These are phyloP conservation scores for Quadriops clusia DNA, from an alignment of 2,888 invertebrate species.

Conservation along the genomic window DNA sequence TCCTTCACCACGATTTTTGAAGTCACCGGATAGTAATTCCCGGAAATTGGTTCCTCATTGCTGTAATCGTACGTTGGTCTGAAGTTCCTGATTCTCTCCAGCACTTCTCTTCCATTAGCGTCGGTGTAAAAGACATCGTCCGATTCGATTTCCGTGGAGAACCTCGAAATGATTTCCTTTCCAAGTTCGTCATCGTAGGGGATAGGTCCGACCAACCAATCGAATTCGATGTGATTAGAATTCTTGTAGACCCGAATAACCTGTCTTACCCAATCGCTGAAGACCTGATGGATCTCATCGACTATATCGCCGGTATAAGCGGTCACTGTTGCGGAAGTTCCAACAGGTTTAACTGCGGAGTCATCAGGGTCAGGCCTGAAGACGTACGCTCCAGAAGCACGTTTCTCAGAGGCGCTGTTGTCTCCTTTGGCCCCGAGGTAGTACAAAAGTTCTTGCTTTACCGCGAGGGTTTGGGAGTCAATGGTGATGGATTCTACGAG, in stretches of 20 bases:
- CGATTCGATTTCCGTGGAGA: constrained; percentile 48
- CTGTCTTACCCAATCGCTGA: constrained; percentile 59
- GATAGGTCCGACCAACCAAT: constrained; percentile 62
- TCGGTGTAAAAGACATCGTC: constrained; percentile 74
- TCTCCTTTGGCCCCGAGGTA: constrained; percentile 58
- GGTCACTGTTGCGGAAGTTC: constrained; percentile 9
- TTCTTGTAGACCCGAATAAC: constrained; percentile 54
- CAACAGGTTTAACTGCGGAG: constrained; percentile 11
- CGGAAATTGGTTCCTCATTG: constrained; percentile 58
- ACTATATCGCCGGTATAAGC: constrained; percentile 34
- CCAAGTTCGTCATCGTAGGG: constrained; percentile 39
- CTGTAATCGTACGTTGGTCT: constrained; percentile 60
- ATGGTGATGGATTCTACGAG: constrained; percentile 40
- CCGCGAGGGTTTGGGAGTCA: constrained; percentile 30
- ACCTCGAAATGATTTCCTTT: constrained; percentile 69
- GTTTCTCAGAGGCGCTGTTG: constrained; percentile 43
- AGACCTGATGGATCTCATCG: constrained; percentile 55
- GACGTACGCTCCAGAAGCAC: constrained; percentile 88
- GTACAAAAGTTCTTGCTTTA: constrained; percentile 56
- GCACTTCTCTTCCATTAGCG: constrained; percentile 78
- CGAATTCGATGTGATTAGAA: constrained; percentile 49
- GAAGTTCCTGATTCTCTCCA: constrained; percentile 53
- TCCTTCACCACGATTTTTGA: constrained; percentile 63
- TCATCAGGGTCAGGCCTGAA: constrained; percentile 48
- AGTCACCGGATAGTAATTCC: constrained; percentile 87